Conservation (phyloP, 2,888 invertebrate species). For the Pseudococcus jackbeardsleyi region DNA sequence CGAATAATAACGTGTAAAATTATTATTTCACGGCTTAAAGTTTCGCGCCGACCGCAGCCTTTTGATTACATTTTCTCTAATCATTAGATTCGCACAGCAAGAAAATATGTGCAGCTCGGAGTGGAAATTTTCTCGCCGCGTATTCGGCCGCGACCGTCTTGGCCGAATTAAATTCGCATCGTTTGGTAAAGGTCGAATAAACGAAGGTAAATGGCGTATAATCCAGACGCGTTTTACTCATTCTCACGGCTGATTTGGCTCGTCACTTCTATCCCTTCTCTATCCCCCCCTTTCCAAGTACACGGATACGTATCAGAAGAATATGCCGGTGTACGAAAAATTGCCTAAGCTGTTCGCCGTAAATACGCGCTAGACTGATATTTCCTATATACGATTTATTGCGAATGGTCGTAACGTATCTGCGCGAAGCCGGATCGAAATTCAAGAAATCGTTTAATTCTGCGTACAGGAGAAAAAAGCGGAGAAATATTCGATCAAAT, state of each 20-base stretch:
- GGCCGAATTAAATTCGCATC: conserved; percentile 40
- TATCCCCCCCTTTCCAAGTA: neutral
- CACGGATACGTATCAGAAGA: neutral
- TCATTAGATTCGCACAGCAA: conserved; percentile 4
- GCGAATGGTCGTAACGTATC: neutral
- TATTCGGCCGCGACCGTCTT: conserved; percentile 11
- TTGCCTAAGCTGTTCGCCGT: conserved; percentile 16
- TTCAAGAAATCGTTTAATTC: neutral
- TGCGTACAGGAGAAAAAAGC: neutral
- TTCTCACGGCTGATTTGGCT: conserved; percentile 24
- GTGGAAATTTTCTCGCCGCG: neutral
- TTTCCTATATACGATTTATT: neutral
- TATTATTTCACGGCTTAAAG: conserved; percentile 42
- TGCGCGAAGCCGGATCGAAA: neutral
- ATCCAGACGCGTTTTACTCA: conserved; percentile 30
- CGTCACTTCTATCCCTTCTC: neutral
- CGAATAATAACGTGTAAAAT: conserved; percentile 47
- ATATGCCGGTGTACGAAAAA: neutral
- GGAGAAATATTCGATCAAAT: neutral
- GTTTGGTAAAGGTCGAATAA: conserved; percentile 28
- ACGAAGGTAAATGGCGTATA: conserved; percentile 40
- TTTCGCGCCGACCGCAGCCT: conserved; percentile 32
- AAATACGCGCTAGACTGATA: neutral
- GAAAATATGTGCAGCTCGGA: neutral
- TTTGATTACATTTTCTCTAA: conserved; percentile 24